Evolutionary conservation across 2,113 vertebrate genomes (phyloP).

Genomic region (Nannospalax galili): DNA sequence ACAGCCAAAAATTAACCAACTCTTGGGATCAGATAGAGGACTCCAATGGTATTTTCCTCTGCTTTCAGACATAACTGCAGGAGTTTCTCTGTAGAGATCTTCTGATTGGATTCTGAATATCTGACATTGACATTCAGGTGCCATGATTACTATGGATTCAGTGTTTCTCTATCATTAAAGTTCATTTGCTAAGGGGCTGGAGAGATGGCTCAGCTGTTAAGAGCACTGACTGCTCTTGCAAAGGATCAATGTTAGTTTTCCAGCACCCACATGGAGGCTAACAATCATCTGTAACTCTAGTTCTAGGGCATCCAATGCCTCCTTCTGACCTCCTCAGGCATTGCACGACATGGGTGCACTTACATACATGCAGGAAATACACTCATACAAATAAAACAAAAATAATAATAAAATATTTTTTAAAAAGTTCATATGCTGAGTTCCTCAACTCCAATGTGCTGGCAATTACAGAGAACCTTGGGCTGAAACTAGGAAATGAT

Average conservation of each 20-base stretch:
- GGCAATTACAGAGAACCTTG: not conserved
- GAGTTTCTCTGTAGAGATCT: not conserved
- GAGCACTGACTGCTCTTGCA: too few species aligned
- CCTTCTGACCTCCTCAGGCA: too few species aligned
- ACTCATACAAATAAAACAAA: too few species aligned
- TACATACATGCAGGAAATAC: too few species aligned
- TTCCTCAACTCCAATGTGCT: not conserved
- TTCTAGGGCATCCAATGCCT: too few species aligned
- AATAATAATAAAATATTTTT: too few species aligned
- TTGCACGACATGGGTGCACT: too few species aligned
- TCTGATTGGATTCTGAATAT: slow-evolving; percentile 17
- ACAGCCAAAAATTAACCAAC: slow-evolving; percentile 2
- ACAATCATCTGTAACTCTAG: too few species aligned
- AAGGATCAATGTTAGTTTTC: too few species aligned
- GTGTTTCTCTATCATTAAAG: not conserved
- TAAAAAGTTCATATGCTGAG: not conserved
- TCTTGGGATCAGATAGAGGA: not conserved
- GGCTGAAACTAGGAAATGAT: not conserved
- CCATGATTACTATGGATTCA: not conserved
- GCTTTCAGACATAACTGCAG: not conserved
- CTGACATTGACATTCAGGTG: not conserved
- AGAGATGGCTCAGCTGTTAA: too few species aligned
- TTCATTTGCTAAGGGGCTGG: too few species aligned
- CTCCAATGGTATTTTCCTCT: not conserved
- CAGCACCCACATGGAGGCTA: too few species aligned